Percentiles rank a stretch among this genome's conserved stretches.
These are phyloP conservation scores for Eulemur macaco DNA, from an alignment of 2,113 vertebrate species.

Conservation along the genomic window DNA sequence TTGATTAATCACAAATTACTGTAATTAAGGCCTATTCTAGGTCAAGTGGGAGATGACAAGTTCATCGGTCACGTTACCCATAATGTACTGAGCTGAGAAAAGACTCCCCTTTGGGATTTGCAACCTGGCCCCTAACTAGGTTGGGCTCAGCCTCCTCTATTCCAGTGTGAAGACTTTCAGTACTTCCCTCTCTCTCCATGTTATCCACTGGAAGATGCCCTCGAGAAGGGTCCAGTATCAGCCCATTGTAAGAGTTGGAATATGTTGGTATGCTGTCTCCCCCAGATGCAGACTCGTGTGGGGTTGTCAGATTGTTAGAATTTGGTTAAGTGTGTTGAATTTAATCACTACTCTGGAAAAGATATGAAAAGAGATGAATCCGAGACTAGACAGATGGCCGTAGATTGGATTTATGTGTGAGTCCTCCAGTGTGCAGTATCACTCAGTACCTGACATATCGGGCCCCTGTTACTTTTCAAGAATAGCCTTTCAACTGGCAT, in stretches of 20 bases:
- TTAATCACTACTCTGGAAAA: slow-evolving; percentile 18
- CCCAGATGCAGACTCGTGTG: not conserved
- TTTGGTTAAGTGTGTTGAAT: not conserved
- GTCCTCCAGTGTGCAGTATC: not conserved
- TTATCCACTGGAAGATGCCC: not conserved
- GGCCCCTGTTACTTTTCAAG: not conserved
- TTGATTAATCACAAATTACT: not conserved
- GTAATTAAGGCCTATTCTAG: not conserved
- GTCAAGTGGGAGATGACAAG: not conserved
- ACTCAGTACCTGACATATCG: not conserved
- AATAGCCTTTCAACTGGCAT: not conserved
- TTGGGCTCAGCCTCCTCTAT: not conserved
- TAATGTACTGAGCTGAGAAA: not conserved
- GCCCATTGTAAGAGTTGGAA: not conserved
- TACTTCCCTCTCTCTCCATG: not conserved
- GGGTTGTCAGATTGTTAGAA: not conserved
- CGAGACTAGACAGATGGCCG: not conserved
- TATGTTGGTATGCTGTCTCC: not conserved
- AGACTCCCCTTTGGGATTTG: not conserved
- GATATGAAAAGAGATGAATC: not conserved
- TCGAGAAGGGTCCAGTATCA: not conserved
- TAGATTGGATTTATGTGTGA: not conserved
- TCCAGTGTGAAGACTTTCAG: not conserved
- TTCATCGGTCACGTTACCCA: not conserved
- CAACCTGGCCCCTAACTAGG: not conserved